Base-by-base conservation (phyloP, 1,140 invertebrate genomes). In the Drosophila miranda region DNA sequence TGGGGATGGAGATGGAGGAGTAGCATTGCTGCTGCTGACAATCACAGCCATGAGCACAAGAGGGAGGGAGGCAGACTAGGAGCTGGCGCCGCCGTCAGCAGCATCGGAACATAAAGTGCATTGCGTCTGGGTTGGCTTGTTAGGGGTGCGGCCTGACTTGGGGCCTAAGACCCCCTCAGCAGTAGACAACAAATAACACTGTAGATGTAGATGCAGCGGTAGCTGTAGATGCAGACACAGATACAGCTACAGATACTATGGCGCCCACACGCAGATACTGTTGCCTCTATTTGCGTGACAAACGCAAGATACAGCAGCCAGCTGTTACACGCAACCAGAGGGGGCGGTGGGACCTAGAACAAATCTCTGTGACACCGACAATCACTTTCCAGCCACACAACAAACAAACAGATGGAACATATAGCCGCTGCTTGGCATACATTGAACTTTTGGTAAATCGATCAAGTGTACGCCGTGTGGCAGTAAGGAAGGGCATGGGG, bases 31-130 rank as follows among this genome's bases (percentile, higher is more conserved):
- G 70, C 70, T 64, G 59, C 58, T 84, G 81, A 84, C 81, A 83
- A 80, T 84, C 76, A 61, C 11, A 38, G 34, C 11, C 34, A 38
- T 1, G 11, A 38, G 51, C 78, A 75, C 58, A 68, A 28, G 28
- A 60, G 45, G 62, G 9, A 3, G 30, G 30, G 9, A 30, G 56
- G 53, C 75, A 48, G 63, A 2, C 30, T 53, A 81, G 67, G 58
- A 54, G 50, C 23, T 72, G 78, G 69, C 82, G 63, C 50, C 62
- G 59, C 54, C 66, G 58, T 67, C 80, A 80, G 57, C 46, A 86
- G 72, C 49, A 79, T 57, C 53, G 66, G 67, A 51, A 87, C 81
- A 87, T 84, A 81, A 86, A 87, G 78, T 87, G 78, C 81, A 84
- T 71, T 86, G 77, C 62, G 80, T 81, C 76, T 84, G 81, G 59